Evolutionary conservation across 1,140 invertebrate species (phyloP).

Genomic region (Macrotrachela quadricornifera): DNA sequence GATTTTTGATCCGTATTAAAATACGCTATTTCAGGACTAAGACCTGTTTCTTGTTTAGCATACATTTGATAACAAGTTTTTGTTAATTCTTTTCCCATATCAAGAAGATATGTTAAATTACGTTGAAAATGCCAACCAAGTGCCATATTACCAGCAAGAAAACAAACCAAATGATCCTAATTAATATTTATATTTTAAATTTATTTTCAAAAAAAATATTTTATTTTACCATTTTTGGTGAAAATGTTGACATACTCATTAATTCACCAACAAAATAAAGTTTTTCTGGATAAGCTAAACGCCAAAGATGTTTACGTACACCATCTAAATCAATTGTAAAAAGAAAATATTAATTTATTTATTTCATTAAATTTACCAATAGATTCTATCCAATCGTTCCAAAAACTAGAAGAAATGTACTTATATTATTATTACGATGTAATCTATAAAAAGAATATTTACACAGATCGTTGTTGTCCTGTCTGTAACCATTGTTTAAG

Average conservation of each 20-base stretch:
- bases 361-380: too few species aligned
- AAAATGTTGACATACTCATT: background rate
- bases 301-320: background rate
- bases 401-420: too few species aligned
- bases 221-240: too few species aligned
- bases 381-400: too few species aligned
- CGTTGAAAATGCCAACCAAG: conserved; percentile 61
- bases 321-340: too few species aligned
- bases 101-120: conserved; percentile 25
- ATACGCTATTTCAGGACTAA: conserved; percentile 53
- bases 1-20: conserved; percentile 5
- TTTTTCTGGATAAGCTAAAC: background rate
- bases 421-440: too few species aligned
- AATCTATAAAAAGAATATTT: too few species aligned
- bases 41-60: conserved; percentile 41
- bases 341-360: background rate
- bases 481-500: conserved; percentile 51
- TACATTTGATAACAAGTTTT: conserved; percentile 78
- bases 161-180: conserved; percentile 96
- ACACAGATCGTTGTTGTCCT: conserved; percentile 25
- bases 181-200: conserved; percentile 33
- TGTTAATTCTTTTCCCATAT: conserved; percentile 56
- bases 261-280: conserved; percentile 6
- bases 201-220: background rate
- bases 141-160: conserved; percentile 77